These are phyloP conservation scores for Botrylloides violaceus DNA, from an alignment of 23 tunicate genomes.

Conservation along the genomic window DNA sequence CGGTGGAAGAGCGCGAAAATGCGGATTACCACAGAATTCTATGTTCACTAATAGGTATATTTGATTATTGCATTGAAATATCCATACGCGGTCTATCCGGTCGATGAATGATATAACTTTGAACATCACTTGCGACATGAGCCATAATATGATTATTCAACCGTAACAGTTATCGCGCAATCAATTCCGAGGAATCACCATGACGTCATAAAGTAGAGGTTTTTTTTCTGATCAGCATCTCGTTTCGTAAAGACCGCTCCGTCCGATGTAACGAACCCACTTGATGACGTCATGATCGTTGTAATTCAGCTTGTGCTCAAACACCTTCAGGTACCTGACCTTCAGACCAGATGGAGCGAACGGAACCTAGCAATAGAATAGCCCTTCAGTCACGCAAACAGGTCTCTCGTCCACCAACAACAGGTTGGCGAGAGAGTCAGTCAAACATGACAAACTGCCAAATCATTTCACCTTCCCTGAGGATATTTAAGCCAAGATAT, in stretches of 20 bases:
- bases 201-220: neutral
- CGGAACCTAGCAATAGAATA: too few relatives aligned
- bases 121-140: neutral
- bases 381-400: too few relatives aligned
- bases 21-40: too few relatives aligned
- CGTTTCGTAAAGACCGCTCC: slow-evolving; percentile 90
- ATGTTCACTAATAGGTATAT: neutral
- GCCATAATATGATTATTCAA: neutral
- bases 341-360: slow-evolving; percentile 99
- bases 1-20: too few relatives aligned
- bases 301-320: slow-evolving; percentile 97
- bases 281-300: slow-evolving; percentile 97
- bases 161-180: neutral
- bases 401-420: too few relatives aligned
- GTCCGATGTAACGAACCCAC: slow-evolving; percentile 98
- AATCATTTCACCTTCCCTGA: too few relatives aligned
- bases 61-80: neutral
- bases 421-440: too few relatives aligned
- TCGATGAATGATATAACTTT: neutral
- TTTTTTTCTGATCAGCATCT: slow-evolving; percentile 48
- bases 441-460: too few relatives aligned
- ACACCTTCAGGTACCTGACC: slow-evolving; percentile 94
- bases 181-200: neutral
- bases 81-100: neutral
- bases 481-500: too few relatives aligned